phyloP scores from a whole-genome alignment of 2,888 invertebrate genomes.

The Gasteruption jaculator region DNA sequence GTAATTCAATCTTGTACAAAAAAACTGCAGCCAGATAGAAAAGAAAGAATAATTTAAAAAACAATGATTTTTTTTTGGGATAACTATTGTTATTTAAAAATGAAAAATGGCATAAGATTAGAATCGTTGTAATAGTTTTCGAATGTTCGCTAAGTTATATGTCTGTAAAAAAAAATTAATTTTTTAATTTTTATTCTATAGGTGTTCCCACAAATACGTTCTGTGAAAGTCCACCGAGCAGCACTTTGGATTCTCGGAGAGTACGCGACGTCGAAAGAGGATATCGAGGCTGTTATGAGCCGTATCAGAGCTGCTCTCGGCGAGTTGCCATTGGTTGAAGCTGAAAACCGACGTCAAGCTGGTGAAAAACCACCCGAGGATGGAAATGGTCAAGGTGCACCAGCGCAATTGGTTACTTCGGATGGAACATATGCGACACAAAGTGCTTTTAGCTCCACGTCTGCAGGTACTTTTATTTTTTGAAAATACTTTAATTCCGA shows the following conservation, averaged over 20 bases:
- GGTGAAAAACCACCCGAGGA: constrained; percentile 63
- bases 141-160: no score
- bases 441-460: constrained; percentile 86
- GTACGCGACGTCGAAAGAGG: constrained; percentile 75
- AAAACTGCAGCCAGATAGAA: no score
- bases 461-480: constrained; percentile 44
- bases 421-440: constrained; percentile 99
- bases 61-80: no score
- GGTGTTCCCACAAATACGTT: constrained; percentile 79
- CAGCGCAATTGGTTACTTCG: constrained; percentile 83
- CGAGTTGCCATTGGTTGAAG: constrained; percentile 55
- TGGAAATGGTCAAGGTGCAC: constrained; percentile 31
- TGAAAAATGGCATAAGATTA: no score
- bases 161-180: constrained; percentile 7
- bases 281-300: constrained; percentile 76
- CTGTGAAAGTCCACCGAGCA: constrained; percentile 88
- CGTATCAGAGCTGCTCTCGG: constrained; percentile 73
- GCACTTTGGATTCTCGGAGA: constrained; percentile 98
- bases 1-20: not conserved
- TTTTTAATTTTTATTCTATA: constrained; percentile 54
- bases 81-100: no score
- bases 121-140: constrained; percentile 4
- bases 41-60: no score
- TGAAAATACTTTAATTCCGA: not conserved
- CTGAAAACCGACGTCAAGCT: constrained; percentile 67